These are phyloP conservation scores for Sarcophaga bullata DNA, from an alignment of 1,140 invertebrate genomes.

Conservation along the genomic window DNA sequence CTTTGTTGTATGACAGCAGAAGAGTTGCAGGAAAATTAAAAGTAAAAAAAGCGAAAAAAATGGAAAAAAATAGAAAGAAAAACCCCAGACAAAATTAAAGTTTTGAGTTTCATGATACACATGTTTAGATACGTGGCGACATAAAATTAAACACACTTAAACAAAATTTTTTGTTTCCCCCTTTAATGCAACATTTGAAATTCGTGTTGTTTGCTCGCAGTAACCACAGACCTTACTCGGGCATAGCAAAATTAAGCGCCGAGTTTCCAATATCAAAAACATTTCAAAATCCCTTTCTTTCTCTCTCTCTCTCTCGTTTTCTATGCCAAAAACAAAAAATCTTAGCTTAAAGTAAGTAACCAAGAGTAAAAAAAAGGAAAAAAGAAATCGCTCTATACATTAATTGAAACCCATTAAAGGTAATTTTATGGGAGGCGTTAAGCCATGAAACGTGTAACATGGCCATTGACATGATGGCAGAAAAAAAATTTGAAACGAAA, in stretches of 20 bases:
- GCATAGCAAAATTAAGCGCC: conserved; percentile 43
- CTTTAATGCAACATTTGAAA: neutral
- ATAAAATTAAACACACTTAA: conserved; percentile 54
- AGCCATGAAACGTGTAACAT: conserved; percentile 66
- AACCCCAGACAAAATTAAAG: conserved; percentile 1
- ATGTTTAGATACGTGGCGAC: conserved; percentile 62
- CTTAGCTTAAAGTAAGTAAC: neutral
- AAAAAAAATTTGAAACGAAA: neutral
- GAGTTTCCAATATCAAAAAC: conserved; percentile 41
- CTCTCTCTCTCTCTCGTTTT: conserved; percentile 39
- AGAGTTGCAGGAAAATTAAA: too few relatives aligned
- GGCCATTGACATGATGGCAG: conserved; percentile 62
- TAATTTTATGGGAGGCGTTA: conserved; percentile 66
- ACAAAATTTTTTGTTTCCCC: conserved; percentile 6
- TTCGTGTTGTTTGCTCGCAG: neutral
- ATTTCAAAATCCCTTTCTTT: conserved; percentile 44
- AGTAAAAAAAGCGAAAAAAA: too few relatives aligned
- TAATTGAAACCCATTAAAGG: conserved; percentile 66
- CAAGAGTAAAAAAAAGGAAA: too few relatives aligned
- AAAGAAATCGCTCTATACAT: conserved; percentile 4
- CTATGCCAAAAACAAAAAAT: conserved; percentile 17
- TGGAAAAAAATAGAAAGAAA: too few relatives aligned
- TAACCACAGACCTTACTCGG: neutral
- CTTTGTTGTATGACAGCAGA: too few relatives aligned
- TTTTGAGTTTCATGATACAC: conserved; percentile 53